These are phyloP conservation scores for Acipenser transmontanus DNA, from an alignment of 2,797 vertebrate species.

Conservation along the genomic window DNA sequence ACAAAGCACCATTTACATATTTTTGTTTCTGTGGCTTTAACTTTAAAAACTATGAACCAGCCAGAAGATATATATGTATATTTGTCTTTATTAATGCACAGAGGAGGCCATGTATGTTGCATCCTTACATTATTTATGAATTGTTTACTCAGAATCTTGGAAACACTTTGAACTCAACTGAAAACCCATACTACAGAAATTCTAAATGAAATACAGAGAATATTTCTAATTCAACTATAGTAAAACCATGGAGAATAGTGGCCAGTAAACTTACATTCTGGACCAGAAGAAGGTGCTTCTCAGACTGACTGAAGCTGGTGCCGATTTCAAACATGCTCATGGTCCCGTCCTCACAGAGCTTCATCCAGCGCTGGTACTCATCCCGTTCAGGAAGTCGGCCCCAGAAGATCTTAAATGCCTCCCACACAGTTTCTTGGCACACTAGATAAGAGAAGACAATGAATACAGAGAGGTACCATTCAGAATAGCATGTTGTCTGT, in stretches of 20 bases:
- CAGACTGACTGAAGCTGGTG: slow-evolving; percentile 77
- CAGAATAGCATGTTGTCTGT: no score
- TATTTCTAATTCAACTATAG: background rate
- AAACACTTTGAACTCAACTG: no score
- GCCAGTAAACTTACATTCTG: slow-evolving; percentile 56
- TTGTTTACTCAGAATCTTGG: no score
- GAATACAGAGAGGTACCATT: no score
- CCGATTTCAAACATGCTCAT: slow-evolving; percentile 71
- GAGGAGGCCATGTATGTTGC: no score
- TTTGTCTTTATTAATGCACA: no score
- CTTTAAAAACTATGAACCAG: no score
- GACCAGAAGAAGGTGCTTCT: slow-evolving; percentile 75
- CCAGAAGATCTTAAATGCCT: slow-evolving; percentile 94
- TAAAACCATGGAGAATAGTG: background rate
- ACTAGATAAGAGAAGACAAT: slow-evolving; percentile 48
- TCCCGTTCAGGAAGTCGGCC: slow-evolving; percentile 76
- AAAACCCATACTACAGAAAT: no score
- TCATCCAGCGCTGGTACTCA: slow-evolving; percentile 83
- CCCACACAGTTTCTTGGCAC: slow-evolving; percentile 95
- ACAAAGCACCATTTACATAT: no score
- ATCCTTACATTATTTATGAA: no score
- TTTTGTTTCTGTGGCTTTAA: no score
- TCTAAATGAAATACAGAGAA: slow-evolving; percentile 2
- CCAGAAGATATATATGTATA: no score
- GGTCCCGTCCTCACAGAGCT: slow-evolving; percentile 68